phyloP scores from a whole-genome alignment of 1,140 invertebrate genomes.

The Ceratitis capitata region DNA sequence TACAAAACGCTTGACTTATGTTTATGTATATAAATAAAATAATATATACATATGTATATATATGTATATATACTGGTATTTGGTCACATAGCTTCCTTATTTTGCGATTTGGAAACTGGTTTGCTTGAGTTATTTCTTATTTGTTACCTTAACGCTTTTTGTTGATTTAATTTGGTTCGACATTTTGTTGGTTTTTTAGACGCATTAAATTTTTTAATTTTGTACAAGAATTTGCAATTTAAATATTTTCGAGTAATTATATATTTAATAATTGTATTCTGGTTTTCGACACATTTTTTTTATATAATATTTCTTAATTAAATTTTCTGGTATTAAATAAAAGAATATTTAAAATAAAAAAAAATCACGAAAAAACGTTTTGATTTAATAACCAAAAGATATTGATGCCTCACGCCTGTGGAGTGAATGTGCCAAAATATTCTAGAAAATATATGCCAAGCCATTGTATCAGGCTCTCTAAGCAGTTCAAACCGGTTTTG shows the following conservation, averaged over 20 bases:
- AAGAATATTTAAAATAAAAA: too few species aligned
- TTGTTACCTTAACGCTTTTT: not conserved
- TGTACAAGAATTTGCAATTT: not conserved
- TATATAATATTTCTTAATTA: too few species aligned
- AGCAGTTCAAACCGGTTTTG: too few species aligned
- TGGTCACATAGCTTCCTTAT: slow-evolving; percentile 24
- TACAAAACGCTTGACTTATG: slow-evolving; percentile 16
- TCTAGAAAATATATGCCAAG: too few species aligned
- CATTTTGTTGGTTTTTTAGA: not conserved
- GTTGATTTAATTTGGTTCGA: not conserved
- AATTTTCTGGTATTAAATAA: too few species aligned
- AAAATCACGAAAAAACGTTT: too few species aligned
- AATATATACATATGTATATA: not conserved
- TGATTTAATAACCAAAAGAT: too few species aligned
- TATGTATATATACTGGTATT: not conserved
- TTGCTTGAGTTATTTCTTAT: not conserved
- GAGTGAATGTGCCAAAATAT: too few species aligned
- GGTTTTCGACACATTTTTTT: too few species aligned
- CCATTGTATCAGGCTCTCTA: too few species aligned
- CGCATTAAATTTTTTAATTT: not conserved
- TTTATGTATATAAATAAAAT: not conserved
- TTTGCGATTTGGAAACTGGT: slow-evolving; percentile 16
- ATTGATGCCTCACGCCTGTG: too few species aligned
- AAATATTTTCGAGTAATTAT: not conserved
- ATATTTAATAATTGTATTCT: too few species aligned